Evolutionary conservation across 2,888 invertebrate genomes (phyloP).

Genomic region (Lochmaea capreae): DNA sequence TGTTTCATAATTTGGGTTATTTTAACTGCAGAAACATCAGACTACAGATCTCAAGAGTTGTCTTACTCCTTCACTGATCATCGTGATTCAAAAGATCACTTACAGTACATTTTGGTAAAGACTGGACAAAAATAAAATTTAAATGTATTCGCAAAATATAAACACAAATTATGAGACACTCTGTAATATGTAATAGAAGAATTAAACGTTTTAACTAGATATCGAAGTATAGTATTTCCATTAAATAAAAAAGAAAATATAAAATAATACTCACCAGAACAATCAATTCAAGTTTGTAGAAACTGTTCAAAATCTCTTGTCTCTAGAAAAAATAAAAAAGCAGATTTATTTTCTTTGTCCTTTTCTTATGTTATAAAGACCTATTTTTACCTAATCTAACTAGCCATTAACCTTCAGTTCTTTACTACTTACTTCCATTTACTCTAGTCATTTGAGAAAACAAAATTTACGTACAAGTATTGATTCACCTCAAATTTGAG

Average conservation of each 20-base stretch:
- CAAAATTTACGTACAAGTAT: no score
- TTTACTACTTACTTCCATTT: no score
- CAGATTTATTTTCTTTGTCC: background rate
- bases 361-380: no score
- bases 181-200: background rate
- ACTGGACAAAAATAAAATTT: background rate
- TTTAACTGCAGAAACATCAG: background rate
- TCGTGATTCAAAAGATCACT: no score
- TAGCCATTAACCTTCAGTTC: background rate
- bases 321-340: background rate
- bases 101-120: no score
- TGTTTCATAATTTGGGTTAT: constrained; percentile 1
- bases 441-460: background rate
- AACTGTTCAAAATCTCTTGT: no score
- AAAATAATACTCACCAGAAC: background rate
- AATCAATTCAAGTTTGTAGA: background rate
- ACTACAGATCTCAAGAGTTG: no score
- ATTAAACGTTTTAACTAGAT: background rate
- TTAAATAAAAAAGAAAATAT: background rate
- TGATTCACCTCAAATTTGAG: no score
- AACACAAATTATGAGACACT: background rate
- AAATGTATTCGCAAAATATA: background rate
- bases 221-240: background rate
- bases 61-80: no score
- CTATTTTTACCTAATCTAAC: background rate